These are phyloP conservation scores for Drosophila lacicola DNA, from an alignment of 2,888 invertebrate genomes.

Conservation along the genomic window DNA sequence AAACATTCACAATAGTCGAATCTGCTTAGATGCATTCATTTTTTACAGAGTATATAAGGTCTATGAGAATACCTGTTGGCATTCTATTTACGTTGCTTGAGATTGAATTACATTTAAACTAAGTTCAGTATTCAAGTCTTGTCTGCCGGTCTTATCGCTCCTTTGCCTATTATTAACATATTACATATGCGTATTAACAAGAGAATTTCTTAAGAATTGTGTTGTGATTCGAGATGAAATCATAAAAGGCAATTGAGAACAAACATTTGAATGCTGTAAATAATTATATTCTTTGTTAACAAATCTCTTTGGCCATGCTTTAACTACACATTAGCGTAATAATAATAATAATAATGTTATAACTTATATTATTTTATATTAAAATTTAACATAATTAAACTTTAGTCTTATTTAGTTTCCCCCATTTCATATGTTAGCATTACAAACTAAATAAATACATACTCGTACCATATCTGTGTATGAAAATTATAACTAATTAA, in stretches of 20 bases:
- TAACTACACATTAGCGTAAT: conserved; percentile 30
- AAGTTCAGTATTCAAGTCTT: conserved; percentile 72
- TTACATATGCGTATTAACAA: conserved; percentile 48
- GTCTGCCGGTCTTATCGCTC: conserved; percentile 50
- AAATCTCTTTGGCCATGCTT: conserved; percentile 65
- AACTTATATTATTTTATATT: conserved; percentile 17
- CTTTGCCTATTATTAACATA: conserved; percentile 44
- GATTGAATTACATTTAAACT: conserved; percentile 62
- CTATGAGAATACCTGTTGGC: conserved; percentile 34
- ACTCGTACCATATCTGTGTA: conserved; percentile 23
- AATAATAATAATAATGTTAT: conserved; percentile 24
- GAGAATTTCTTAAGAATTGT: conserved; percentile 21
- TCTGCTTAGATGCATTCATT: conserved; percentile 34
- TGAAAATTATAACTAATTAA: conserved; percentile 25
- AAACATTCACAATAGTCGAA: conserved; percentile 68
- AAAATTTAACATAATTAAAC: conserved; percentile 45
- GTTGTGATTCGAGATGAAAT: conserved; percentile 17
- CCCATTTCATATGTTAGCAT: conserved; percentile 47
- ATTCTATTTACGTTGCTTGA: conserved; percentile 48
- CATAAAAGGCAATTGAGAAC: conserved; percentile 42
- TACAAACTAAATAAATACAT: conserved; percentile 55
- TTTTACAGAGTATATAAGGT: conserved; percentile 7
- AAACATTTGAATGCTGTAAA: conserved; percentile 30
- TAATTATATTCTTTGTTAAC: conserved; percentile 51
- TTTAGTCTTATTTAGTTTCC: conserved; percentile 63